Evolutionary conservation across 2,888 invertebrate species (phyloP).

Genomic region (Campoletis raptor): DNA sequence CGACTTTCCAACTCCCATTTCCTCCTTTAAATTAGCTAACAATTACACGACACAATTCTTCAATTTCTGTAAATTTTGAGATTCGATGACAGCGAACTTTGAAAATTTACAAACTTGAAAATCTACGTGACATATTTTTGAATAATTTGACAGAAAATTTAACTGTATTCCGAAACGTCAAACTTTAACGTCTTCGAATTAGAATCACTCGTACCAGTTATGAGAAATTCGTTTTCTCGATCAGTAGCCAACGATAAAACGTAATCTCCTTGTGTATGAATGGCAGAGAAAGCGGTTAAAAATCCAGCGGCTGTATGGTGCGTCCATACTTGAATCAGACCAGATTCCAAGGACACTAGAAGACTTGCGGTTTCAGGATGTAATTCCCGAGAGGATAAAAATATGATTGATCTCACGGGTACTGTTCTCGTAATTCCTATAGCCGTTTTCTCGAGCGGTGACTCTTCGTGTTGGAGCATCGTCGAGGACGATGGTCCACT

Average conservation of each 20-base stretch:
- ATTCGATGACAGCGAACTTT: not conserved
- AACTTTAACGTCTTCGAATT: not conserved
- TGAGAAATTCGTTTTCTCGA: constrained; percentile 89
- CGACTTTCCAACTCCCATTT: too few relatives aligned
- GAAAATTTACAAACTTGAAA: not conserved
- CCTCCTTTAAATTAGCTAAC: not conserved
- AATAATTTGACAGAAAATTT: not conserved
- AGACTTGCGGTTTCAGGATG: constrained; percentile 88
- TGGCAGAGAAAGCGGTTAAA: constrained; percentile 89
- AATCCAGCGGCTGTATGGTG: constrained; percentile 91
- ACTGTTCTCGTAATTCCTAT: constrained; percentile 84
- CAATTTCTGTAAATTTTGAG: not conserved
- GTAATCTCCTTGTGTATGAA: constrained; percentile 89
- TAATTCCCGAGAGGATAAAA: constrained; percentile 88
- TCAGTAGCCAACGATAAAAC: constrained; percentile 91
- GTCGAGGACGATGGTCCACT: constrained; percentile 26
- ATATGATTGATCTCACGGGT: constrained; percentile 89
- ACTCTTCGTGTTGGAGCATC: constrained; percentile 30
- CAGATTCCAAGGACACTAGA: constrained; percentile 91
- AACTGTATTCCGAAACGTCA: not conserved
- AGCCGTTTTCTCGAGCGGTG: constrained; percentile 66
- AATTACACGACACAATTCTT: not conserved
- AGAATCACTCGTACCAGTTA: constrained; percentile 86
- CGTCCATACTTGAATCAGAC: constrained; percentile 92
- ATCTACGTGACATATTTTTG: not conserved